Evolutionary conservation across 2,888 invertebrate species (phyloP).

Genomic region (Dasypogon diadema): DNA sequence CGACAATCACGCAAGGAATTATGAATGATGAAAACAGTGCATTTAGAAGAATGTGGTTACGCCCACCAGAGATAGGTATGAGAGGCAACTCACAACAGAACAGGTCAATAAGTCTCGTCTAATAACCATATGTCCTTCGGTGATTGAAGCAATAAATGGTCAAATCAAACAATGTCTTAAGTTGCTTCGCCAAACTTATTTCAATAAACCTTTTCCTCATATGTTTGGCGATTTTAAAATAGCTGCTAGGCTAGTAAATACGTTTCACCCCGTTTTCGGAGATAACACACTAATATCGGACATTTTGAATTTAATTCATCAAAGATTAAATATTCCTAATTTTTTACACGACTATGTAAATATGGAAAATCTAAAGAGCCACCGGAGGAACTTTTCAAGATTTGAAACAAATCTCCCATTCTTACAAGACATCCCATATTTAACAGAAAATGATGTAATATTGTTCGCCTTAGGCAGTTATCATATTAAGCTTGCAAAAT

Average conservation of each 20-base stretch:
- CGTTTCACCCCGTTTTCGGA: background rate
- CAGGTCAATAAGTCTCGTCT: background rate
- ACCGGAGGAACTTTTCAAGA: background rate
- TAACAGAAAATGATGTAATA: background rate
- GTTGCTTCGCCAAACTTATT: conserved; percentile 11
- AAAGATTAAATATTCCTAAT: background rate
- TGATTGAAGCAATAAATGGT: background rate
- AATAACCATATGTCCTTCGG: background rate
- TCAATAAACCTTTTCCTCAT: conserved; percentile 4
- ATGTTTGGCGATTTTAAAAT: background rate
- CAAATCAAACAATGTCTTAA: background rate
- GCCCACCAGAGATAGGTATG: background rate
- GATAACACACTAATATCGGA: background rate
- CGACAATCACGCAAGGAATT: no score
- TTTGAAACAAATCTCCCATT: background rate
- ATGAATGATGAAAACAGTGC: no score
- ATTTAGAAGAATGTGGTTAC: no score
- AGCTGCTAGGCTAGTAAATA: background rate
- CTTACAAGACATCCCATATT: background rate
- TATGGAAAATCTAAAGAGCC: background rate
- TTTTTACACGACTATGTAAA: background rate
- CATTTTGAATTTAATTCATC: background rate
- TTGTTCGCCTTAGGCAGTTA: no score
- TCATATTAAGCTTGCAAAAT: no score
- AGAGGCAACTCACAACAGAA: background rate